Percentiles rank a stretch among this genome's conserved stretches.
These are phyloP conservation scores for Phymorhynchus buccinoides DNA, from an alignment of 1,140 invertebrate genomes.

Conservation along the genomic window DNA sequence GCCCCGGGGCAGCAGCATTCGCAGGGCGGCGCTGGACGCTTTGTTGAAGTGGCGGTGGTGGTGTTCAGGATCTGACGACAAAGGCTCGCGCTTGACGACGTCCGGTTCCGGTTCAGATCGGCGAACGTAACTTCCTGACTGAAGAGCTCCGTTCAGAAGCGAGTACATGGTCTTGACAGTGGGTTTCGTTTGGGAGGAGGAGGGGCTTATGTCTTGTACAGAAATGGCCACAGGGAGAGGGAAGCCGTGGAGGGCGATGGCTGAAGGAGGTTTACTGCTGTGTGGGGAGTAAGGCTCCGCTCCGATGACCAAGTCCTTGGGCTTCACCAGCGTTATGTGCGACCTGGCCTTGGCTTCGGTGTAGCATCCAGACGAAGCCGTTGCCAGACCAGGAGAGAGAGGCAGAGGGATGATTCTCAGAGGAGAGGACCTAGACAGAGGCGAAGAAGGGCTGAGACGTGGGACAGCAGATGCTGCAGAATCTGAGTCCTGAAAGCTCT, in stretches of 20 bases:
- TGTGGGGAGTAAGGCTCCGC: background rate
- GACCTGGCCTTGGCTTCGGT: background rate
- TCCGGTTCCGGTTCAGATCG: background rate
- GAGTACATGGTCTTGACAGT: background rate
- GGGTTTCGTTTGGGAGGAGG: background rate
- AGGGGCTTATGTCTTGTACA: background rate
- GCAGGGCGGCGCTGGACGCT: background rate
- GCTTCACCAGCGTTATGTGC: conserved; percentile 15
- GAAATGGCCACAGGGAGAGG: background rate
- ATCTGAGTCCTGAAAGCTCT: background rate
- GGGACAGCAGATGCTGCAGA: background rate
- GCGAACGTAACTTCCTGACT: background rate
- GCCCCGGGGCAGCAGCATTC: background rate
- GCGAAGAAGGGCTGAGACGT: background rate
- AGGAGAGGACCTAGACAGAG: background rate
- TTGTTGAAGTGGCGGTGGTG: background rate
- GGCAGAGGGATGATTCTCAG: background rate
- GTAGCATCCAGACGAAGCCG: background rate
- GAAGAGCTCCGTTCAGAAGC: background rate
- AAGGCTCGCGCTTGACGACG: conserved; percentile 18
- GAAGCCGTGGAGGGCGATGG: background rate
- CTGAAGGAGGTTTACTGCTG: no score
- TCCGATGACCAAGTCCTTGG: conserved; percentile 18
- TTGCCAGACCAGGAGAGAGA: background rate
- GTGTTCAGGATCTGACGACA: background rate